These are phyloP conservation scores for Heterochromis multidens DNA, from an alignment of 2,113 vertebrate species.

Conservation along the genomic window DNA sequence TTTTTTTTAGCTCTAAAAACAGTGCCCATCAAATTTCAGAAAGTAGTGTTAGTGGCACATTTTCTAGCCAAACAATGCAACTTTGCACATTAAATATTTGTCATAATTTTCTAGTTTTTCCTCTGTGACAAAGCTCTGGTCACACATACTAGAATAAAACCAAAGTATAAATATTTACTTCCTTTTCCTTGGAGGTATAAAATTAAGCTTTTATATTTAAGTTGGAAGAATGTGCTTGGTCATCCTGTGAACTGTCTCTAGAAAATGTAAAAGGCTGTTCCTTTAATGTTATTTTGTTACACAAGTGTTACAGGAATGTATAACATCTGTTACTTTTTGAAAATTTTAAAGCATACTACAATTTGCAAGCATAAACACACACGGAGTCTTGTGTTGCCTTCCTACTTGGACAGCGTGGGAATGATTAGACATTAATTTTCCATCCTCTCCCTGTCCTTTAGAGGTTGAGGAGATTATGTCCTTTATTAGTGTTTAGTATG, in stretches of 20 bases:
- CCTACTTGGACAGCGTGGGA: slow-evolving; percentile 32
- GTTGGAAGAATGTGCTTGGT: too few relatives aligned
- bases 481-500: slow-evolving; percentile 18
- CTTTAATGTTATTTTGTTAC: neutral
- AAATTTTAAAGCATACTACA: neutral
- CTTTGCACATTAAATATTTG: neutral
- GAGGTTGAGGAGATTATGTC: neutral
- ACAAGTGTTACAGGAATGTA: neutral
- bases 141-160: neutral
- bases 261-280: neutral
- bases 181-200: neutral
- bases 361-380: neutral
- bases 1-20: neutral
- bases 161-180: neutral
- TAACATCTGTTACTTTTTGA: neutral
- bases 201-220: neutral
- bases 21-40: neutral
- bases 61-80: neutral
- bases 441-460: neutral
- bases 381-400: neutral
- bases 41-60: neutral
- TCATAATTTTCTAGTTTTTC: neutral
- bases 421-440: slow-evolving; percentile 28
- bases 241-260: too few relatives aligned
- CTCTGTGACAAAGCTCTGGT: neutral